phyloP scores from a whole-genome alignment of 1,140 invertebrate genomes.

The Drosophila chauvacae region DNA sequence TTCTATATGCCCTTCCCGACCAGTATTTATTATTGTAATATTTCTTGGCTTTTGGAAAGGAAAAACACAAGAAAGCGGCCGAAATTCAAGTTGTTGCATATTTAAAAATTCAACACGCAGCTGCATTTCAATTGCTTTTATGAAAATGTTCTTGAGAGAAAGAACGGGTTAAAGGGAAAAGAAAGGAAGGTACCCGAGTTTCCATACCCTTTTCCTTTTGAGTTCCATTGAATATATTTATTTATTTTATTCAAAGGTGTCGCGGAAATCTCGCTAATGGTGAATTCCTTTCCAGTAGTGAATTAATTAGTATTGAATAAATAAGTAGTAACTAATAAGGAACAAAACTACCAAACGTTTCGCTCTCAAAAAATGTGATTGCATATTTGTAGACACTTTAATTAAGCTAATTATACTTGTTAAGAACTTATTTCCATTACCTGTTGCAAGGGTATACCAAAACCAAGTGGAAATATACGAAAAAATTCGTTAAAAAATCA shows the following conservation, averaged over 20 bases:
- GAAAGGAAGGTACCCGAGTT: conserved; percentile 1
- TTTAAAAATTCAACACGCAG: conserved; percentile 73
- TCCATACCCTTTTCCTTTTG: not conserved
- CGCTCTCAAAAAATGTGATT: too few species aligned
- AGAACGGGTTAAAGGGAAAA: conserved; percentile 1
- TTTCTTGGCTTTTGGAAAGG: conserved; percentile 7
- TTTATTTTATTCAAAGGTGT: not conserved
- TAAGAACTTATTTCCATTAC: too few species aligned
- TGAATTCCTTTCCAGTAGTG: too few species aligned
- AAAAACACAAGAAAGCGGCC: conserved; percentile 4
- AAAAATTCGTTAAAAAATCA: conserved; percentile 38
- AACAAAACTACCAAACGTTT: not conserved
- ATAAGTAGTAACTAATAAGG: not conserved
- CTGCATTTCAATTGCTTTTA: conserved; percentile 70
- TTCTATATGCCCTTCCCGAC: not conserved
- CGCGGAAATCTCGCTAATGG: too few species aligned
- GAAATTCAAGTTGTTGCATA: conserved; percentile 41
- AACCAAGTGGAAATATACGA: not conserved
- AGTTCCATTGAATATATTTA: not conserved
- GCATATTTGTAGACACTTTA: too few species aligned
- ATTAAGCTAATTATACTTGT: too few species aligned
- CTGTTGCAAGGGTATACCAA: not conserved
- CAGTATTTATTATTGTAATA: conserved; percentile 63
- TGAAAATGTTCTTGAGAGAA: conserved; percentile 53
- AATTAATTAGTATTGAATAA: too few species aligned